Evolutionary conservation across 1,140 invertebrate species (phyloP).

Genomic region (Formica selysi): DNA sequence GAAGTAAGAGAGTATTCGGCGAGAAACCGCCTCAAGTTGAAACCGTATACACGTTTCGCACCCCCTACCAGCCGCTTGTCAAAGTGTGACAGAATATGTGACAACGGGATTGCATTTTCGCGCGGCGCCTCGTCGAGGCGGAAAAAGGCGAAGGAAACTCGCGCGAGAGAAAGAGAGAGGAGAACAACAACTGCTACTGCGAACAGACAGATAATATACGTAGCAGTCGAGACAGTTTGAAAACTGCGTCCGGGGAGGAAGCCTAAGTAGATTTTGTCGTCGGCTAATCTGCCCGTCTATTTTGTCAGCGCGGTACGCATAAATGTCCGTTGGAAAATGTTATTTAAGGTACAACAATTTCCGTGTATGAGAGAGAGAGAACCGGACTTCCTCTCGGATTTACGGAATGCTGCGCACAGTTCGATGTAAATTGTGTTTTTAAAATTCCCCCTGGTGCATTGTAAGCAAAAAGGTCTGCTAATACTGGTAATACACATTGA

Average conservation of each 20-base stretch:
- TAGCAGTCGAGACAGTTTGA: slow-evolving; percentile 56
- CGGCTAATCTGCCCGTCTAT: slow-evolving; percentile 58
- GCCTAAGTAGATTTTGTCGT: slow-evolving; percentile 59
- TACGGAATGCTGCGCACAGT: slow-evolving; percentile 37
- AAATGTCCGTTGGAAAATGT: slow-evolving; percentile 46
- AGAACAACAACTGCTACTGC: background rate
- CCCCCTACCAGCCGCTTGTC: slow-evolving; percentile 54
- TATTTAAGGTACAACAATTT: slow-evolving; percentile 50
- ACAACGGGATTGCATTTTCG: slow-evolving; percentile 61
- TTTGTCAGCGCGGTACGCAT: slow-evolving; percentile 46
- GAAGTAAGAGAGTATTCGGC: background rate
- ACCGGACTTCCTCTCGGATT: slow-evolving; percentile 25
- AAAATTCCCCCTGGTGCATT: slow-evolving; percentile 52
- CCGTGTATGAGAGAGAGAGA: background rate
- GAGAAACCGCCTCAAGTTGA: slow-evolving; percentile 50
- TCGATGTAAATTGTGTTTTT: slow-evolving; percentile 60
- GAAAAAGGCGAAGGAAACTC: slow-evolving; percentile 38
- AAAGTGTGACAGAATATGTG: slow-evolving; percentile 68
- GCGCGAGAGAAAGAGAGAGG: background rate
- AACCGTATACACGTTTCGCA: slow-evolving; percentile 56
- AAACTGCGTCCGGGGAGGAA: slow-evolving; percentile 48
- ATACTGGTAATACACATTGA: slow-evolving; percentile 16
- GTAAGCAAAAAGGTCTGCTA: slow-evolving; percentile 46
- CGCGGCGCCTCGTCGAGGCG: slow-evolving; percentile 22
- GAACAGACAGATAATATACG: slow-evolving; percentile 56